phyloP scores from a whole-genome alignment of 1,140 invertebrate species.

The Schlechtendalia chinensis region DNA sequence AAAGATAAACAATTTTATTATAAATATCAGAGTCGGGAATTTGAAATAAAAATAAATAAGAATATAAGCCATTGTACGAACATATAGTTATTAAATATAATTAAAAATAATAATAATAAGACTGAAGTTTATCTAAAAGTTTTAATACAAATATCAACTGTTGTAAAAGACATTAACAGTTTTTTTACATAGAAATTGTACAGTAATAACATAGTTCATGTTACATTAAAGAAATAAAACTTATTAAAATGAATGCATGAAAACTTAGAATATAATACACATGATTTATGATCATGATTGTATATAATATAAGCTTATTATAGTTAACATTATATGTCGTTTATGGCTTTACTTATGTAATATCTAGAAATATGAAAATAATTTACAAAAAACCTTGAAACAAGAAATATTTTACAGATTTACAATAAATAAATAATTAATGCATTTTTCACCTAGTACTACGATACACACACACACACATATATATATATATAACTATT shows the following conservation, averaged over 20 bases:
- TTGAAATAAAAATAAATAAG: background rate
- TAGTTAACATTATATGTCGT: background rate
- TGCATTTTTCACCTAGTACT: too few relatives aligned
- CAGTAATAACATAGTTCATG: background rate
- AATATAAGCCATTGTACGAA: background rate
- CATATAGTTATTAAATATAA: background rate
- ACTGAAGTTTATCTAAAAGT: background rate
- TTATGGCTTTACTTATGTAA: background rate
- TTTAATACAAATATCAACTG: background rate
- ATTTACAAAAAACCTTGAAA: conserved; percentile 23
- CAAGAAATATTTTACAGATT: too few relatives aligned
- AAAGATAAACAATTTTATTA: background rate
- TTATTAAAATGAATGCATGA: background rate
- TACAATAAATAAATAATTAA: too few relatives aligned
- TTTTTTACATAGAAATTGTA: background rate
- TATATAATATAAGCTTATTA: background rate
- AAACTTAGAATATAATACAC: background rate
- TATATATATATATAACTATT: too few relatives aligned
- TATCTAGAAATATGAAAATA: conserved; percentile 2
- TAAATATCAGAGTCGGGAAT: background rate
- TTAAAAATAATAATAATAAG: background rate
- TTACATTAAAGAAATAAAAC: background rate
- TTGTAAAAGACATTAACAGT: background rate
- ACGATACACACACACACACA: too few relatives aligned
- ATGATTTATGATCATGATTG: background rate